Base-by-base conservation (phyloP, 2,797 vertebrate genomes). In the Thalassophryne amazonica region DNA sequence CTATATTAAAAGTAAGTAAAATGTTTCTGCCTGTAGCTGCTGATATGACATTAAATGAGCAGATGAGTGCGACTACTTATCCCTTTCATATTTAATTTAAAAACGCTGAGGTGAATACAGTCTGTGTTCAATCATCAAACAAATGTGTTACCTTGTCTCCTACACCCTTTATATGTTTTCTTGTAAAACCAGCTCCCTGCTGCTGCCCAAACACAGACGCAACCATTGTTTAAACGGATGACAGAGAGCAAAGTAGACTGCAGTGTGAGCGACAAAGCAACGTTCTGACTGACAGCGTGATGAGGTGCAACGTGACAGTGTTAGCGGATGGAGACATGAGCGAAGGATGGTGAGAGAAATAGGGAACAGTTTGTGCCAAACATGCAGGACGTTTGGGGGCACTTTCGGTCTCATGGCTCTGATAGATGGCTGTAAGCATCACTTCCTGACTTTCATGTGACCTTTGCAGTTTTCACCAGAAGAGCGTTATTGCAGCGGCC, bases 271-370 rank as follows among this genome's bases (percentile, higher is more conserved):
- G 69, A 72, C 60, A 69, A 47, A 60, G 69, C 62, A 57, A 43
- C 34, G 42, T 60, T 60, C 52, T 70, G 73, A 81, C 73, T 77
- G 76, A 82, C 76, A 80, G 57, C 59, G 56, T 69, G 72, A 78
- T 70, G 71, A 67, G 64, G 29, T n/a, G n/a, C n/a, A n/a, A n/a
- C n/a, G n/a, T n/a, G n/a, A n/a, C 35, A 15, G 47, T 40, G 65
- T 53, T 50, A 64, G 61, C 61, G 60, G 64, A 69, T 43, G 55
- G 55, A 66, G 59, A 60, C 66, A 69, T 55, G 56, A 69, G 40
- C 31, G 39, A 70, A 18, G 56, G 43, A 65, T 48, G 64, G 41
- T 49, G 61, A 66, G 22, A 50, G 66, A 62, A 52, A 34, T 38
- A 23, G 69, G 67, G 57, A 47, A 46, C 46, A 43, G 17, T 14